Evolutionary conservation across 2,113 vertebrate genomes (phyloP).

Genomic region (Gasterosteus nipponicus): DNA sequence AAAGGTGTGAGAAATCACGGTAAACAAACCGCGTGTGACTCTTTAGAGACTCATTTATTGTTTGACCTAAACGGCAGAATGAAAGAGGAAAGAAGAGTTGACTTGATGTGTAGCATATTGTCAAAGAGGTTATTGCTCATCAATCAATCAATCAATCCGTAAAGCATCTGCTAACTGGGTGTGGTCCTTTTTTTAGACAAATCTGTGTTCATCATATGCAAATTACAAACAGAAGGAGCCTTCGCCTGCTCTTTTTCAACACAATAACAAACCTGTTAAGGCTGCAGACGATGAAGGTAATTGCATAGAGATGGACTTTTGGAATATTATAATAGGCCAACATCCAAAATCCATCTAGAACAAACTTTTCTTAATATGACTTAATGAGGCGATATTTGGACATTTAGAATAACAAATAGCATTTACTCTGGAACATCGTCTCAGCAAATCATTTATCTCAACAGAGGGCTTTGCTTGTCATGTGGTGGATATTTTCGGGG

Average conservation of each 20-base stretch:
- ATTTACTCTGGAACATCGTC: background rate
- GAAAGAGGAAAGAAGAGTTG: no score
- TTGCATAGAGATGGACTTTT: background rate
- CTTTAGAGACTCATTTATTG: background rate
- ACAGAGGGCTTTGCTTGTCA: background rate
- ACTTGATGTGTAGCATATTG: background rate
- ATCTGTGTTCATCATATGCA: background rate
- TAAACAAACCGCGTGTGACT: background rate
- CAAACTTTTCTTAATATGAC: background rate
- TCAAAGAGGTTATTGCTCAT: background rate
- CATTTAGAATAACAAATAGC: background rate
- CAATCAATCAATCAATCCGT: background rate
- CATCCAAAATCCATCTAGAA: background rate
- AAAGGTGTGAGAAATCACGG: background rate
- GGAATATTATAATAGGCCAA: background rate
- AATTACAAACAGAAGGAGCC: background rate
- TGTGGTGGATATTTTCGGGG: background rate
- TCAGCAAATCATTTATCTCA: no score
- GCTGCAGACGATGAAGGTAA: background rate
- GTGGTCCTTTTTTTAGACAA: background rate
- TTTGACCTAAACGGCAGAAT: background rate
- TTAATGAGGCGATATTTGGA: background rate
- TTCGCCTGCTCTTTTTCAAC: background rate
- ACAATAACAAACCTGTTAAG: background rate
- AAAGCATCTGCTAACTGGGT: background rate